Base-by-base conservation (phyloP, 2,797 vertebrate species). In the Limosa lapponica region DNA sequence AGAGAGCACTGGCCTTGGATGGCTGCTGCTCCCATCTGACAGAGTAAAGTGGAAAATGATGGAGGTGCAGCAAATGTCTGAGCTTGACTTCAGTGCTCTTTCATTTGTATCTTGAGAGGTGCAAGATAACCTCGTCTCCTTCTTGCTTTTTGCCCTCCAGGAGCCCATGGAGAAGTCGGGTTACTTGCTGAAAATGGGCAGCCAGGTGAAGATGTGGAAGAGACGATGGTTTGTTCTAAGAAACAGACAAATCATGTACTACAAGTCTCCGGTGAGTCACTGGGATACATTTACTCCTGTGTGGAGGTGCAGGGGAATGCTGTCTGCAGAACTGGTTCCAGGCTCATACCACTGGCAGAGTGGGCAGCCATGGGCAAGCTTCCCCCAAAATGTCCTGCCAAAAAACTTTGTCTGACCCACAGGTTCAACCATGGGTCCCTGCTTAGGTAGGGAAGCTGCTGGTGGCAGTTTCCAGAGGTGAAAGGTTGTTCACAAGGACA, bases 171-270 rank as follows among this genome's bases (percentile, higher is more conserved):
- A 99, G 97, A 99, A 99, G 97, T 99, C 99, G 0, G 99, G 99
- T 65, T 99, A 99, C 98, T 98, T 99, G 96, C 97, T 99, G 95
- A 99, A 99, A 98, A 99, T 99, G 99, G 98, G 99, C 62, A 99
- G 98, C 94, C 98, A 98, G 80, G 98, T 99, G 83, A 99, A 99
- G 96, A 99, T 98, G 1, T 99, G 99, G 99, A 99, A 99, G 87
- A 99, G 99, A 34, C 98, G 99, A 93, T 99, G 99, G 99, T 99
- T 99, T 97, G 99, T 99, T 93, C 98, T 99, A 95, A 99, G 98
- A 96, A 99, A 99, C 70, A 98, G 99, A 90, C 99, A 99, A 93
- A 99, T 99, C 83, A 98, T 98, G 94, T 99, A 99, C 98, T 99
- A 99, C 97, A 99, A 99, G 94, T 99, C 99, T 74, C 99, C 99